Evolutionary conservation across 2,113 vertebrate genomes (phyloP).

Genomic region (Pithys albifrons): DNA sequence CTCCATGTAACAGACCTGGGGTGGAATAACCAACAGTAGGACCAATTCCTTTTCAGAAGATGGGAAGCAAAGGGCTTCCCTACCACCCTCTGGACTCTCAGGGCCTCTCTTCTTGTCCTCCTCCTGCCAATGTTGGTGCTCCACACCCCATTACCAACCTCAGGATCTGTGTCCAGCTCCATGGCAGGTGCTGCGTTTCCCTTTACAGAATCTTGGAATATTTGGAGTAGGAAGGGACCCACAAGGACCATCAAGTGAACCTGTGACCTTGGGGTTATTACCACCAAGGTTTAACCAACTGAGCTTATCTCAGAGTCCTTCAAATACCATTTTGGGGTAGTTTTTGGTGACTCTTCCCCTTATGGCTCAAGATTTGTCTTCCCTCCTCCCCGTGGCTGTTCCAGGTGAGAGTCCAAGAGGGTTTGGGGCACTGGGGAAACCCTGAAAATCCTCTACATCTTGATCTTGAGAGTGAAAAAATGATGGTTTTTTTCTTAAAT

Average conservation of each 20-base stretch:
- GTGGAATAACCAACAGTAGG: not conserved
- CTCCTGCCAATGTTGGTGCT: not conserved
- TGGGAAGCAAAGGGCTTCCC: not conserved
- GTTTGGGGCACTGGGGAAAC: not conserved
- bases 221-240: not conserved
- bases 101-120: not conserved
- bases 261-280: not conserved
- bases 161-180: not conserved
- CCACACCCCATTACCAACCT: not conserved
- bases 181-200: not conserved
- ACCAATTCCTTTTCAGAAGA: not conserved
- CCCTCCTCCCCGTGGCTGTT: rapidly evolving
- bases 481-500: rapidly evolving
- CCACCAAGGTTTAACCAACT: not conserved
- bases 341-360: not conserved
- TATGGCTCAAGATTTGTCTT: not conserved
- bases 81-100: not conserved
- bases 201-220: not conserved
- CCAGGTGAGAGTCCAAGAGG: not conserved
- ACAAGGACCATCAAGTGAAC: not conserved
- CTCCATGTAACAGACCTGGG: not conserved
- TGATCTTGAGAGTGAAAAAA: not conserved
- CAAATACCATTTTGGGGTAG: not conserved
- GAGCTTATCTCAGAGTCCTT: not conserved
- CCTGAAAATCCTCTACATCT: not conserved